A percentile compares a stretch with the other conserved stretches of the same genome.
Evolutionary conservation across 2,888 invertebrate species (phyloP).

Genomic region (Phyllotreta striolata): DNA sequence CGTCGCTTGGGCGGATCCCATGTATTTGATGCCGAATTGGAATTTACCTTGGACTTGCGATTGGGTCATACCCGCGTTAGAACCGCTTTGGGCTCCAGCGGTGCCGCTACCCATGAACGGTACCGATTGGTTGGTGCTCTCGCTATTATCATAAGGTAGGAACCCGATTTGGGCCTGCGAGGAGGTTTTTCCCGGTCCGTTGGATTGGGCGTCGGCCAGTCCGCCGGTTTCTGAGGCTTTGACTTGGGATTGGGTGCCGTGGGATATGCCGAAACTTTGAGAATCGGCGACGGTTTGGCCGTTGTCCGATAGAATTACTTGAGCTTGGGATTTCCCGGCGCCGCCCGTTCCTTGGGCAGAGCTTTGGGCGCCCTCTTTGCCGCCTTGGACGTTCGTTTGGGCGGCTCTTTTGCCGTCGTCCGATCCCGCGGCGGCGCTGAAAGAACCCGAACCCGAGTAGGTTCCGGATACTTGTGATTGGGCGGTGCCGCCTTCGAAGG

Average conservation of each 20-base stretch:
- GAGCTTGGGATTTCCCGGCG: slow-evolving; percentile 78
- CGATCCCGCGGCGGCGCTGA: slow-evolving; percentile 84
- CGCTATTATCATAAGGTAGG: slow-evolving; percentile 74
- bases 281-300: slow-evolving; percentile 80
- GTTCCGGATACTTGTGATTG: slow-evolving; percentile 85
- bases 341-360: slow-evolving; percentile 79
- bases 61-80: slow-evolving; percentile 80
- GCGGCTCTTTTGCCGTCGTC: slow-evolving; percentile 78
- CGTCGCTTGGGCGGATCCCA: slow-evolving; percentile 83
- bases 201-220: slow-evolving; percentile 85
- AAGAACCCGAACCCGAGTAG: slow-evolving; percentile 79
- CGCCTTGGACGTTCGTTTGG: slow-evolving; percentile 73
- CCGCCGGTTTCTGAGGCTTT: slow-evolving; percentile 85
- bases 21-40: slow-evolving; percentile 52
- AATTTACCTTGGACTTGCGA: slow-evolving; percentile 80
- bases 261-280: slow-evolving; percentile 77
- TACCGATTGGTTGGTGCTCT: slow-evolving; percentile 62
- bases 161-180: slow-evolving; percentile 91
- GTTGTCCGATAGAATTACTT: slow-evolving; percentile 78
- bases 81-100: slow-evolving; percentile 80
- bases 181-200: slow-evolving; percentile 83
- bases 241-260: slow-evolving; percentile 81
- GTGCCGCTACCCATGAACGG: slow-evolving; percentile 80
- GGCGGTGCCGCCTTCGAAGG: slow-evolving; percentile 76
- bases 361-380: slow-evolving; percentile 77